Evolutionary conservation across 2,888 invertebrate genomes (phyloP), one percentile per base, ranked within the genome.

Genomic region (Corbicula japonica): DNA sequence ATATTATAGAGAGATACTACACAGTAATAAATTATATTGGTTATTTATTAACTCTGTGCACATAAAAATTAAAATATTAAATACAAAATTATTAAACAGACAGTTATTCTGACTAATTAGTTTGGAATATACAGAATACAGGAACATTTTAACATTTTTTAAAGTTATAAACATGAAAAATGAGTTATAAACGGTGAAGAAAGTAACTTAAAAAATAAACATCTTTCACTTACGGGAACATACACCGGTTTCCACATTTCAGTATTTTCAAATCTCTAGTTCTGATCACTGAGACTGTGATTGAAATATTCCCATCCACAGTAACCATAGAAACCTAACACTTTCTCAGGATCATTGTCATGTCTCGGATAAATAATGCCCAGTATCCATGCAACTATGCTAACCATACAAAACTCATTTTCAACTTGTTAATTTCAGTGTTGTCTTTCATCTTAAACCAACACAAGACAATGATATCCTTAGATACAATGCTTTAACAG

Each of bases 201-300:
- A 46, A 21, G 18, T 46, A 18, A 5, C 18, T 10, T 21, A 46
- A 15, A 46, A 46, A 18, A 35, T n/a, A 65, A 50, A 52, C 50
- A 54, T 44, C 54, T 58, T 44, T 30, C 48, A 77, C 81, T 81
- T 77, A 81, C 81, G 32, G 81, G 81, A 18, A 68, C 44, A 72
- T 56, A 81, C 26, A 58, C 21, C 10, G 81, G 81, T 58, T 81
- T 81, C 81, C 81, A 81, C 81, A 81, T 81, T 60, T 54, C 58
- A 63, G 23, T 35, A 44, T 58, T 69, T 58, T 69, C 66, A 41
- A 38, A 26, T 28, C 58, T 30, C 69, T 46, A 68, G 30, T 18
- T 44, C 3, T 58, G 46, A 58, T 34, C 62, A n/a, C 38, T 15
- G 18, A 62, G 54, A 54, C 41, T 72, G 26, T 54, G 44, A 63